Conservation (phyloP, 2,797 vertebrate genomes). For the Coreius guichenoti region DNA sequence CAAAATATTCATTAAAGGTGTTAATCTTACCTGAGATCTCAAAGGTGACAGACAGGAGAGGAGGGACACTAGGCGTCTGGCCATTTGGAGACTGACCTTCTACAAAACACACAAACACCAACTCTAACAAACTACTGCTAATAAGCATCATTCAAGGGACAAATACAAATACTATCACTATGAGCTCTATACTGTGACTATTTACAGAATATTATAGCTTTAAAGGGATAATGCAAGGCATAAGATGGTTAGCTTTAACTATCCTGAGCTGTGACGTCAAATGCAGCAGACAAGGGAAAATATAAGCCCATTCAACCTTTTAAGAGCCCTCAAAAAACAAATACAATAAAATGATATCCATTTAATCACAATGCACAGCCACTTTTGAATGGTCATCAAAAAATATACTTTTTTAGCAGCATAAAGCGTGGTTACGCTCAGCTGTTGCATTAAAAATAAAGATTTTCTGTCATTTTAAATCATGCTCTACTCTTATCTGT, state of each 20-base stretch:
- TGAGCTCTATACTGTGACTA: not conserved
- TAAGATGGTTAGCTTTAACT: slow-evolving; percentile 1
- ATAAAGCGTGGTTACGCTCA: not conserved
- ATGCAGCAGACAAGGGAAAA: not conserved
- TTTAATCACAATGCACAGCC: not conserved
- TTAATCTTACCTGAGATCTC: slow-evolving; percentile 88
- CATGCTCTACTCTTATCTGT: not conserved
- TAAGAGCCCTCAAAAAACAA: not conserved
- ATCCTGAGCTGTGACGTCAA: slow-evolving; percentile 2
- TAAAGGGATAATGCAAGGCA: not conserved
- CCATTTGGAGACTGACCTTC: slow-evolving; percentile 85
- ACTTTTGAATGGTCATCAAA: not conserved
- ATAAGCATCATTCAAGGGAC: slow-evolving; percentile 18
- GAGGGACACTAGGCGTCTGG: slow-evolving; percentile 85
- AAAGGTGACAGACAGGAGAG: slow-evolving; percentile 90
- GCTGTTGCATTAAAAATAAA: not conserved
- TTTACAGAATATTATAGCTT: not conserved
- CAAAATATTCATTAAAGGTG: not conserved
- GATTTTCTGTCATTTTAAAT: not conserved
- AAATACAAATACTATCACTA: not conserved
- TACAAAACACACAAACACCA: slow-evolving; percentile 74
- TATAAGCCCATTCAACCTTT: not conserved
- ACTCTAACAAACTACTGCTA: slow-evolving; percentile 37
- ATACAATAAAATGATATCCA: not conserved
- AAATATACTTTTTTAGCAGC: not conserved